These are phyloP conservation scores for Trachops cirrhosus DNA, from an alignment of 2,797 vertebrate genomes.

Conservation along the genomic window DNA sequence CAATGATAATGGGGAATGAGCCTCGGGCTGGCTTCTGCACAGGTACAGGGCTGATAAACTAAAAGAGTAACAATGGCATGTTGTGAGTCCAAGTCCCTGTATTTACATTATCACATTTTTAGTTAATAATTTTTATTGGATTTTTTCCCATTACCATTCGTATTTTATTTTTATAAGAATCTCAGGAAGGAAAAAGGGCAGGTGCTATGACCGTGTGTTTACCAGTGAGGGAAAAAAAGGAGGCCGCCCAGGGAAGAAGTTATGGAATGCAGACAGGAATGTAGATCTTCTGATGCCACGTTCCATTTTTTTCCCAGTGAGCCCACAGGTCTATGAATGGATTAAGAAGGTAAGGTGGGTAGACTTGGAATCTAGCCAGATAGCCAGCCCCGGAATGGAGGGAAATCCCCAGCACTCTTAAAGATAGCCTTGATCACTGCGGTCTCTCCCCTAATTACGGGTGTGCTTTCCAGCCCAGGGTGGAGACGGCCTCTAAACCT, in stretches of 20 bases:
- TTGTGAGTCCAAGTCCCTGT: neutral
- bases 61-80: neutral
- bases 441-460: conserved; percentile 48
- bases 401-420: conserved; percentile 47
- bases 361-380: conserved; percentile 36
- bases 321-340: neutral
- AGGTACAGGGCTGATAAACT: neutral
- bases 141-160: no score
- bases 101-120: neutral
- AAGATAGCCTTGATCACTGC: neutral
- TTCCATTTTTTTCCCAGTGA: neutral
- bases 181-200: neutral
- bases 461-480: conserved; percentile 36
- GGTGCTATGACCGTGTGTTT: neutral
- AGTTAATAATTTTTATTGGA: no score
- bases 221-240: neutral
- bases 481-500: neutral
- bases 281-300: neutral
- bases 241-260: neutral
- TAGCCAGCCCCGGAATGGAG: neutral
- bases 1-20: neutral
- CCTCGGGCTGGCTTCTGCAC: neutral
- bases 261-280: neutral
- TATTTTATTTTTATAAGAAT: conserved; percentile 5
- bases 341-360: neutral